Conservation (phyloP, 2,888 invertebrate species). For the Sepiola atlantica region DNA sequence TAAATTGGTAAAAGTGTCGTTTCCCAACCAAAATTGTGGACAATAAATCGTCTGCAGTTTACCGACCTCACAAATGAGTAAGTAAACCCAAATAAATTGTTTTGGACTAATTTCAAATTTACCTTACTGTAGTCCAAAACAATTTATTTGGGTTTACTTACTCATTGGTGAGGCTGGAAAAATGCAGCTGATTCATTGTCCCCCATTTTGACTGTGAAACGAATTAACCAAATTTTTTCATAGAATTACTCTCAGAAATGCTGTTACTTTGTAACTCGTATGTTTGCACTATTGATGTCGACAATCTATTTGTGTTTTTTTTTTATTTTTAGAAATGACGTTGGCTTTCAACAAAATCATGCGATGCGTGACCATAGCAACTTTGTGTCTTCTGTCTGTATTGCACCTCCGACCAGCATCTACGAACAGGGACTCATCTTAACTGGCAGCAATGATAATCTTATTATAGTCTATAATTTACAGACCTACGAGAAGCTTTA, state of each 20-base stretch:
- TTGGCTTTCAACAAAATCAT: slow-evolving; percentile 66
- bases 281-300: background rate
- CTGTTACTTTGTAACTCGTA: background rate
- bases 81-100: too few relatives aligned
- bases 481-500: slow-evolving; percentile 82
- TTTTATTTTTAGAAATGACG: slow-evolving; percentile 74
- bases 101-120: too few relatives aligned
- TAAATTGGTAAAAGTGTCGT: too few relatives aligned
- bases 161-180: too few relatives aligned
- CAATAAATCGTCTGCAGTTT: too few relatives aligned
- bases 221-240: too few relatives aligned
- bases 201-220: too few relatives aligned
- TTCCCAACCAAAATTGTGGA: too few relatives aligned
- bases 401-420: slow-evolving; percentile 82
- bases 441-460: slow-evolving; percentile 91
- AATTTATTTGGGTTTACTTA: too few relatives aligned
- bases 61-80: too few relatives aligned
- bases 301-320: slow-evolving; percentile 33
- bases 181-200: too few relatives aligned
- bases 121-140: too few relatives aligned
- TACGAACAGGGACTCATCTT: slow-evolving; percentile 86
- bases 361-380: slow-evolving; percentile 83
- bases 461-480: slow-evolving; percentile 85
- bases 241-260: background rate
- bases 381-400: slow-evolving; percentile 88